phyloP scores from a whole-genome alignment of 2,888 invertebrate genomes.

The Dasypogon diadema region DNA sequence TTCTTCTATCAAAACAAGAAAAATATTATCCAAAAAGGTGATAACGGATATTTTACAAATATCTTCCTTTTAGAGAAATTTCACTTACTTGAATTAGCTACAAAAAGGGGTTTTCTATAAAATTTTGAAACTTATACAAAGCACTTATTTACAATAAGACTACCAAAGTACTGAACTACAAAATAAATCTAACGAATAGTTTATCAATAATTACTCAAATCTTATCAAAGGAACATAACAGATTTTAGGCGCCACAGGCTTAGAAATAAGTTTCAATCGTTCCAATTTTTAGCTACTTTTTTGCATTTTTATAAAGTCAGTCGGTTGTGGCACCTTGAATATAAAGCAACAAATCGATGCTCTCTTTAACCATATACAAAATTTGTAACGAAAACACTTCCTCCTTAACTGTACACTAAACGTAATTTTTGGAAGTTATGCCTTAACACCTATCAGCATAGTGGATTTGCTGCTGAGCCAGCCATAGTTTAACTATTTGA shows the following conservation, averaged over 20 bases:
- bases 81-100: constrained; percentile 18
- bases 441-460: constrained; percentile 32
- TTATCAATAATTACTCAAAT: constrained; percentile 14
- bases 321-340: constrained; percentile 24
- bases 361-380: constrained; percentile 40
- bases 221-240: constrained; percentile 46
- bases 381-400: constrained; percentile 42
- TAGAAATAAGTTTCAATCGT: neutral
- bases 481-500: constrained; percentile 57
- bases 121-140: constrained; percentile 33
- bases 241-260: constrained; percentile 17
- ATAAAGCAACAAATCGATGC: constrained; percentile 21
- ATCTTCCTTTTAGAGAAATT: neutral
- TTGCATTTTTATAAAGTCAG: constrained; percentile 32
- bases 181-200: constrained; percentile 29
- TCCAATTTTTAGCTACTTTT: neutral
- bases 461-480: constrained; percentile 10
- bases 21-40: neutral
- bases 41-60: neutral
- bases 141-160: constrained; percentile 39
- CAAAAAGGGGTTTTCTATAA: constrained; percentile 18
- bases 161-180: constrained; percentile 28
- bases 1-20: constrained; percentile 4
- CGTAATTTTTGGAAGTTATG: constrained; percentile 52
- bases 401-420: constrained; percentile 49